A percentile compares a stretch with the other conserved stretches of the same genome.
phyloP scores from a whole-genome alignment of 2,888 invertebrate species.

The Drosophila histrio region DNA sequence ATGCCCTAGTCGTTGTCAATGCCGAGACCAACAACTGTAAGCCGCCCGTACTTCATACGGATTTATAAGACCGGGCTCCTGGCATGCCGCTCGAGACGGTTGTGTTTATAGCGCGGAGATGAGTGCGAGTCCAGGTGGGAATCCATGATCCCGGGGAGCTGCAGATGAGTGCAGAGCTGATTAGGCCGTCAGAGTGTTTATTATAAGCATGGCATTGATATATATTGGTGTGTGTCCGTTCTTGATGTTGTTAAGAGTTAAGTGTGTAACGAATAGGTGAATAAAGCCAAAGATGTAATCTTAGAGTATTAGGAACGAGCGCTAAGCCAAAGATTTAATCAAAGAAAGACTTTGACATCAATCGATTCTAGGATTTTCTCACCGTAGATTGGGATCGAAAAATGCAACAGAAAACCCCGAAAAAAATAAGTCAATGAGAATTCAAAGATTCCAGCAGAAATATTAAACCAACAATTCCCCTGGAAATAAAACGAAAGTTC shows the following conservation, averaged over 20 bases:
- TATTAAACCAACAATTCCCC: constrained; percentile 51
- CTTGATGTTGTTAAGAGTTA: background rate
- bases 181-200: constrained; percentile 47
- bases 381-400: background rate
- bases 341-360: constrained; percentile 32
- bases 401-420: background rate
- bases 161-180: constrained; percentile 29
- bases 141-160: background rate
- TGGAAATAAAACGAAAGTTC: constrained; percentile 64
- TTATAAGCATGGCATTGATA: constrained; percentile 42
- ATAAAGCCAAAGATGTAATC: constrained; percentile 42
- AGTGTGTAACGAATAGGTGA: constrained; percentile 5
- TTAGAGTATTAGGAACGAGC: constrained; percentile 30
- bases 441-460: constrained; percentile 26
- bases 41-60: constrained; percentile 81
- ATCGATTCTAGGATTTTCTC: background rate
- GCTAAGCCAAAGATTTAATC: constrained; percentile 32
- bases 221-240: constrained; percentile 13
- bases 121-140: constrained; percentile 36
- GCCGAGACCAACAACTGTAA: constrained; percentile 66
- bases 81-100: constrained; percentile 67
- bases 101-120: constrained; percentile 66
- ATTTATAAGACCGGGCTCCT: constrained; percentile 77
- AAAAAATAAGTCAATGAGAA: background rate
- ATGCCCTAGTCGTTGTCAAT: constrained; percentile 52